Percentiles rank a stretch among this genome's conserved stretches.
phyloP scores from a whole-genome alignment of 2,113 vertebrate genomes.

The Guaruba guarouba region DNA sequence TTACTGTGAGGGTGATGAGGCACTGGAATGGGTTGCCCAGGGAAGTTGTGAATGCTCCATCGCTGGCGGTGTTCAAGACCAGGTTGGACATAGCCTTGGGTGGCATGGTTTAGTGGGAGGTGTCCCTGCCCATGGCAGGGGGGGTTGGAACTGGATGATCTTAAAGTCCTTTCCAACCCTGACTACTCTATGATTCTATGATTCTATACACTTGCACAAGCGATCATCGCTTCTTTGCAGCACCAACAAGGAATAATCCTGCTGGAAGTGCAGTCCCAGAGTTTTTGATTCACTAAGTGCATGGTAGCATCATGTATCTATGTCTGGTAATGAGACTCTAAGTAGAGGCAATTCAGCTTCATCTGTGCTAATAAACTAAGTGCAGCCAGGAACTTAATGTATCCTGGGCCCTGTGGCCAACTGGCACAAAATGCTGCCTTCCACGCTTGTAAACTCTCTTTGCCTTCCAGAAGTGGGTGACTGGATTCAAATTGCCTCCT shows the following conservation, averaged over 20 bases:
- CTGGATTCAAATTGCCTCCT: neutral
- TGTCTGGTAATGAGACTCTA: neutral
- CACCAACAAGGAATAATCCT: neutral
- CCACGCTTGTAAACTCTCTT: neutral
- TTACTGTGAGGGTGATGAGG: too few species aligned
- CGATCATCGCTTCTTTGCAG: fast-evolving
- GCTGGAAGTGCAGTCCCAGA: neutral
- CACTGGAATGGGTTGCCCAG: too few species aligned
- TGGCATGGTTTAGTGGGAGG: too few species aligned
- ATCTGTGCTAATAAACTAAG: slow-evolving; percentile 18
- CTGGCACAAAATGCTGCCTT: slow-evolving; percentile 3
- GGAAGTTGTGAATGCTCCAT: too few species aligned
- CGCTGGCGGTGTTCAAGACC: too few species aligned
- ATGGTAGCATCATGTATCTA: neutral
- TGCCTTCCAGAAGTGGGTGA: neutral
- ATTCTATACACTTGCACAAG: fast-evolving
- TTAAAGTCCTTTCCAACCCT: too few species aligned
- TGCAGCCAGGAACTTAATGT: neutral
- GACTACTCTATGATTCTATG: too few species aligned
- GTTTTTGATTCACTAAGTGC: neutral
- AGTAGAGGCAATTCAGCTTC: neutral
- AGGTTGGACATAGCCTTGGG: too few species aligned
- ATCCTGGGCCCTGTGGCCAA: slow-evolving; percentile 3
- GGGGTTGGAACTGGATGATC: too few species aligned
- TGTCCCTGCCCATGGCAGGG: too few species aligned